Evolutionary conservation across 2,888 invertebrate species (phyloP).

Genomic region (Acanthosepion lycidas): DNA sequence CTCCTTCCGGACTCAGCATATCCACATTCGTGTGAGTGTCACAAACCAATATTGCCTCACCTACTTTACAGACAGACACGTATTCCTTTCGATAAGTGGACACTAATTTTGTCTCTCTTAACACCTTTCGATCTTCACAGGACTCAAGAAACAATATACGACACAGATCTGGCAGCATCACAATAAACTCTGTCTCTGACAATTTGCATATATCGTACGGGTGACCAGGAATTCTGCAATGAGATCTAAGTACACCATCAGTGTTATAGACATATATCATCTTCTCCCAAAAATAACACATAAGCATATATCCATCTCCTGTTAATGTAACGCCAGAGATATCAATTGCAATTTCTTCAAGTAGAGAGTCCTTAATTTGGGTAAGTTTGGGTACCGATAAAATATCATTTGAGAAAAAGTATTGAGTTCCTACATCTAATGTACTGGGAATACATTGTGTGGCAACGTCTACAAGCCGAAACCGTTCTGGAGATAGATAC

Average conservation of each 20-base stretch:
- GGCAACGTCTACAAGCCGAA: background rate
- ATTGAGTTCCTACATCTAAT: background rate
- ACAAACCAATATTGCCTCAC: background rate
- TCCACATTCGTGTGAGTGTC: background rate
- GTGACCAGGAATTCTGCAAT: background rate
- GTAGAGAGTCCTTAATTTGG: background rate
- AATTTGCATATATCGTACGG: background rate
- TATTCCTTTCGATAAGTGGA: background rate
- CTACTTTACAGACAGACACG: background rate
- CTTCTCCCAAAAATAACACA: background rate
- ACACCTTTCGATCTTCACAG: background rate
- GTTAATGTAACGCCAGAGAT: background rate
- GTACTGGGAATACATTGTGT: background rate
- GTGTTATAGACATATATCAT: background rate
- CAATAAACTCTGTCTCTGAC: background rate
- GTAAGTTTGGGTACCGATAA: background rate
- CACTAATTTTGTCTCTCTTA: background rate
- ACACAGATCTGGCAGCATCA: background rate
- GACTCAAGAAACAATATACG: background rate
- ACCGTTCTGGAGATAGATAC: background rate
- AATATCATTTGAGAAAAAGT: no score
- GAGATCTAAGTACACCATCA: background rate
- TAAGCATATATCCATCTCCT: background rate
- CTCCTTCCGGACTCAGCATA: background rate
- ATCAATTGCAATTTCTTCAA: background rate